Conservation (phyloP, 2,888 invertebrate species). For the Lapara coniferarum region DNA sequence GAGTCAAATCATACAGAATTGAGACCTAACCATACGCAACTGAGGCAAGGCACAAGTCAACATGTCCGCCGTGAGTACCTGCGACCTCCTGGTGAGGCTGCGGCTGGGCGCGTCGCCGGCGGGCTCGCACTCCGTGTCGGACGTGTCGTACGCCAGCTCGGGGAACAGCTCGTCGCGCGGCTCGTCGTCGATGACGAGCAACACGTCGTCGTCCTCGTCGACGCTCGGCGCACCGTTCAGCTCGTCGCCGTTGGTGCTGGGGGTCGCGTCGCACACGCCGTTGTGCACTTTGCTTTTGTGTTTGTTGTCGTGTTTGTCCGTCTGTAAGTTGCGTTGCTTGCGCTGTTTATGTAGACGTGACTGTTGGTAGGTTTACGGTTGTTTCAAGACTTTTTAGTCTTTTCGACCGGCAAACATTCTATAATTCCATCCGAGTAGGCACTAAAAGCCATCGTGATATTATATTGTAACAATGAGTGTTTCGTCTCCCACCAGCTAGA, state of each 20-base stretch:
- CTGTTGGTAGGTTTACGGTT: too few species aligned
- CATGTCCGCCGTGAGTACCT: constrained; percentile 33
- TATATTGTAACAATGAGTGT: too few species aligned
- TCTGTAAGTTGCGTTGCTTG: constrained; percentile 47
- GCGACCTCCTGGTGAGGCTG: constrained; percentile 73
- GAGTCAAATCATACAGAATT: too few species aligned
- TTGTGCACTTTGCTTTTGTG: constrained; percentile 43
- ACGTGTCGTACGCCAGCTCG: constrained; percentile 74
- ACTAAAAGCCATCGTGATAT: too few species aligned
- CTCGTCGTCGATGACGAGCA: constrained; percentile 57
- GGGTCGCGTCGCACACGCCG: constrained; percentile 46
- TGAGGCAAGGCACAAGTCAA: too few species aligned
- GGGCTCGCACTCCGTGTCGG: constrained; percentile 33
- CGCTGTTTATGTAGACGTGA: constrained; percentile 6
- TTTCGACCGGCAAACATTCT: too few species aligned
- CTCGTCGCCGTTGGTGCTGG: constrained; percentile 40
- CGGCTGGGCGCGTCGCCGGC: constrained; percentile 51
- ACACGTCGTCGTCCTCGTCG: constrained; percentile 56
- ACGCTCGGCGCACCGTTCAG: constrained; percentile 64
- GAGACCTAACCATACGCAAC: too few species aligned
- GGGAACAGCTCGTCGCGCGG: constrained; percentile 75
- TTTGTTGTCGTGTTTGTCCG: constrained; percentile 51
- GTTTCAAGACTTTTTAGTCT: too few species aligned
- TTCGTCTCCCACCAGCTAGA: too few species aligned
- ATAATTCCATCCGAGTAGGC: too few species aligned